Percentiles rank a stretch among this genome's conserved stretches.
Evolutionary conservation across 2,888 invertebrate species (phyloP).

Genomic region (Penaeus monodon): DNA sequence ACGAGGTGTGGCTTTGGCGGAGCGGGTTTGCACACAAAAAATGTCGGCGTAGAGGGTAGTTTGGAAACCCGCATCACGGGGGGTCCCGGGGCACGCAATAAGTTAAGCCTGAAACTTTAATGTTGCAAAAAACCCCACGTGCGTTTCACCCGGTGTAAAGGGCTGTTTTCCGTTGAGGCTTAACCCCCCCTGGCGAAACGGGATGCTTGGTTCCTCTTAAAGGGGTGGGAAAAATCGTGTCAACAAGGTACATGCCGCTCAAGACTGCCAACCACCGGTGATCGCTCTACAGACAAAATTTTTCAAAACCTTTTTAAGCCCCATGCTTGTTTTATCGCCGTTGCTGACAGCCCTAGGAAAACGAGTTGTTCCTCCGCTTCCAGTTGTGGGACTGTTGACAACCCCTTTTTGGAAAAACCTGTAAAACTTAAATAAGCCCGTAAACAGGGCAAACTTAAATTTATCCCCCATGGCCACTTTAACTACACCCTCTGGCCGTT

Average conservation of each 20-base stretch:
- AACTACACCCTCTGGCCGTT: constrained; percentile 63
- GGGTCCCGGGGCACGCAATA: constrained; percentile 33
- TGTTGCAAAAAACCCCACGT: not conserved
- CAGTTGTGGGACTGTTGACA: constrained; percentile 97
- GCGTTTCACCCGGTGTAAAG: not conserved
- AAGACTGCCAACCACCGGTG: constrained; percentile 32
- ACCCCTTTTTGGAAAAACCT: constrained; percentile 96
- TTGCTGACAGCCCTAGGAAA: not conserved
- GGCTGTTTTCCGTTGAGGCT: not conserved
- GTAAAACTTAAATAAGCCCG: constrained; percentile 95
- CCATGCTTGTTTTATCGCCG: constrained; percentile 8
- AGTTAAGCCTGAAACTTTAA: constrained; percentile 21
- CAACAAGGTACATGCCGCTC: constrained; percentile 22
- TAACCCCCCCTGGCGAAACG: not conserved
- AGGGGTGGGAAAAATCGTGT: not conserved
- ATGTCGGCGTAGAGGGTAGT: not conserved
- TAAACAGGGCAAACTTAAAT: constrained; percentile 86
- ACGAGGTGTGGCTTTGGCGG: too few species aligned
- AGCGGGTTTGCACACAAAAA: too few species aligned
- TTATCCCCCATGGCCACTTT: constrained; percentile 65
- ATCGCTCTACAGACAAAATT: constrained; percentile 54
- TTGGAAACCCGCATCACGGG: constrained; percentile 33
- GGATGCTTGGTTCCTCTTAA: not conserved
- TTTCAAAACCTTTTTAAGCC: constrained; percentile 31
- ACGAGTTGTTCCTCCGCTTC: constrained; percentile 74